Percentiles rank a stretch among this genome's conserved stretches.
Conservation (phyloP, 2,888 invertebrate genomes). For the Nomada hirtipes region DNA sequence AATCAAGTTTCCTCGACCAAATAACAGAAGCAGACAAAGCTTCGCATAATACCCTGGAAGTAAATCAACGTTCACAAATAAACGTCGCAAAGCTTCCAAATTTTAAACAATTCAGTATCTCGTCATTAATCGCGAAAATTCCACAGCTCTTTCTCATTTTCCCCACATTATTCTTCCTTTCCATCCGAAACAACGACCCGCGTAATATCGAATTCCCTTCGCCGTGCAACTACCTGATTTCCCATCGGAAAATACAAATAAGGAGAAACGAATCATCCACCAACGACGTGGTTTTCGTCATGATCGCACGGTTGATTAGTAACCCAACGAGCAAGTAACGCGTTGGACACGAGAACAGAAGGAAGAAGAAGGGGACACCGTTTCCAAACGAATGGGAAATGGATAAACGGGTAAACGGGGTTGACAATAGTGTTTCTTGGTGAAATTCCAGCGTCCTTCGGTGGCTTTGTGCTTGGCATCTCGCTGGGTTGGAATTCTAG, state of each 20-base stretch:
- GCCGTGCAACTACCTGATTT: slow-evolving; percentile 3
- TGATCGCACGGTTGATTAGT: slow-evolving; percentile 30
- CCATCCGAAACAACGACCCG: neutral
- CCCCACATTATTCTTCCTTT: too few species aligned
- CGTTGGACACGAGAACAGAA: neutral
- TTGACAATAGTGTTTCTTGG: slow-evolving; percentile 28
- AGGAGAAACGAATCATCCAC: neutral
- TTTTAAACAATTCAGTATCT: too few species aligned
- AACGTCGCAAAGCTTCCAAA: too few species aligned
- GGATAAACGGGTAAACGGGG: neutral
- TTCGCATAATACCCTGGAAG: too few species aligned
- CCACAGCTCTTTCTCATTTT: too few species aligned
- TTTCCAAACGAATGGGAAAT: neutral
- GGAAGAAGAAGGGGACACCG: neutral
- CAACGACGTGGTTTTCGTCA: neutral
- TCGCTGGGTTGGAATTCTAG: slow-evolving; percentile 80
- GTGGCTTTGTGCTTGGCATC: slow-evolving; percentile 78
- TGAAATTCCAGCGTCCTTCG: slow-evolving; percentile 75
- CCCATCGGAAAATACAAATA: neutral
- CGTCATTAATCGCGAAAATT: too few species aligned
- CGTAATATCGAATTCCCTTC: neutral
- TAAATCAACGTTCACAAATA: too few species aligned
- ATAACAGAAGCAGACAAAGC: too few species aligned
- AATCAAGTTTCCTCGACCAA: neutral
- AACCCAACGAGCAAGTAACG: slow-evolving; percentile 36